Conservation (phyloP, 2,797 vertebrate genomes). For the Buceros bicornis region DNA sequence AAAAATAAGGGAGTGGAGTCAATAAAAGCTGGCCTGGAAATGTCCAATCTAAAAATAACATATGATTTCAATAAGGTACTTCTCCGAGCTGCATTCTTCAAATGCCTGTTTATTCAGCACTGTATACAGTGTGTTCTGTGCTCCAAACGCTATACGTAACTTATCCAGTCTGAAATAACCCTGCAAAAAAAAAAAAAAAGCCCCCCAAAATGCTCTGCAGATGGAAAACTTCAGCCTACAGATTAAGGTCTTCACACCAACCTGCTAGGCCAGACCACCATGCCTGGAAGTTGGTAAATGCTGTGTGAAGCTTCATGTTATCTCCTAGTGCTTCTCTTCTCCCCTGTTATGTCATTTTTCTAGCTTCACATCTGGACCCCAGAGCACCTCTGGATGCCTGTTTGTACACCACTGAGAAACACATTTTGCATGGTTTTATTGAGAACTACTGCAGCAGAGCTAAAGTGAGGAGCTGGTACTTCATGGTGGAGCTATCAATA, state of each 20-base stretch:
- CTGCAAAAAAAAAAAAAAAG: not conserved
- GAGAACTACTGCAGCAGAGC: not conserved
- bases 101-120: not conserved
- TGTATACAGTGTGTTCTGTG: not conserved
- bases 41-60: not conserved
- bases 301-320: not conserved
- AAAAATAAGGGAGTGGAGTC: not conserved
- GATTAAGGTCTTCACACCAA: not conserved
- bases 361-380: not conserved
- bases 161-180: not conserved
- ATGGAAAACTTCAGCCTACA: not conserved
- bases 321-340: not conserved
- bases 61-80: not conserved
- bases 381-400: not conserved
- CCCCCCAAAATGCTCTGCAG: not conserved
- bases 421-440: not conserved
- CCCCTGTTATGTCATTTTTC: not conserved
- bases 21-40: not conserved
- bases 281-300: not conserved
- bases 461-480: not conserved
- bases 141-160: not conserved
- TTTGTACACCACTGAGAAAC: not conserved
- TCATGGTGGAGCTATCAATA: not conserved
- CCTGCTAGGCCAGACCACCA: not conserved
- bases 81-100: not conserved